A percentile compares a stretch with the other conserved stretches of the same genome.
These are phyloP conservation scores for Gonocerus acuteangulatus DNA, from an alignment of 2,888 invertebrate genomes.

Conservation along the genomic window DNA sequence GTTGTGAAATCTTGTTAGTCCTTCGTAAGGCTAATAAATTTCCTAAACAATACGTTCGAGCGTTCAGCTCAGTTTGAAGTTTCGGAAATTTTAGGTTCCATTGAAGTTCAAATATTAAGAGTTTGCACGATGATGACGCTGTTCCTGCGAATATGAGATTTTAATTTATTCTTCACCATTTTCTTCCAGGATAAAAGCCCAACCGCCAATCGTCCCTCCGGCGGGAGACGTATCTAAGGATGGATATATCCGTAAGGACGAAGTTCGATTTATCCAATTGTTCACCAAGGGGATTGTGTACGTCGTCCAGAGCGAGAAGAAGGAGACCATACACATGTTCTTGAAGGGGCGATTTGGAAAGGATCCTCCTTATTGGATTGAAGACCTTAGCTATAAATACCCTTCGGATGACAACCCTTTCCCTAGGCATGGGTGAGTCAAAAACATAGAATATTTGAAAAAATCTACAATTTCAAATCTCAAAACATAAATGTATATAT, in stretches of 20 bases:
- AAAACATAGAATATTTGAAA: not conserved
- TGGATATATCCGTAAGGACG: not conserved
- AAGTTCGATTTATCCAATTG: not conserved
- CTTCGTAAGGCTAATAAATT: no score
- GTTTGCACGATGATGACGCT: no score
- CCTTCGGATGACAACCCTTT: not conserved
- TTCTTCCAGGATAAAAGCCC: not conserved
- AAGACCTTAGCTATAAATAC: not conserved
- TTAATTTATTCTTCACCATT: no score
- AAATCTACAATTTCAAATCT: no score
- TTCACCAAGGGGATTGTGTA: not conserved
- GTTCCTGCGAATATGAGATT: no score
- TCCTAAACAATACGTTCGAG: no score
- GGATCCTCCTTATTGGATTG: not conserved
- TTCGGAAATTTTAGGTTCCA: no score
- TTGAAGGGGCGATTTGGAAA: not conserved
- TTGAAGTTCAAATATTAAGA: no score
- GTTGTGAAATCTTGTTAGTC: no score
- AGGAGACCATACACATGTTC: not conserved
- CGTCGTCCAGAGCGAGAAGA: not conserved
- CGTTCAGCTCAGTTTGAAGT: no score
- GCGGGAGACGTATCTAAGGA: not conserved
- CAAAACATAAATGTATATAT: no score
- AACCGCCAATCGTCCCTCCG: not conserved
- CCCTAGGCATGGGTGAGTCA: not conserved